These are phyloP conservation scores for Eurystomus glaucurus DNA, from an alignment of 2,797 vertebrate species.

Conservation along the genomic window DNA sequence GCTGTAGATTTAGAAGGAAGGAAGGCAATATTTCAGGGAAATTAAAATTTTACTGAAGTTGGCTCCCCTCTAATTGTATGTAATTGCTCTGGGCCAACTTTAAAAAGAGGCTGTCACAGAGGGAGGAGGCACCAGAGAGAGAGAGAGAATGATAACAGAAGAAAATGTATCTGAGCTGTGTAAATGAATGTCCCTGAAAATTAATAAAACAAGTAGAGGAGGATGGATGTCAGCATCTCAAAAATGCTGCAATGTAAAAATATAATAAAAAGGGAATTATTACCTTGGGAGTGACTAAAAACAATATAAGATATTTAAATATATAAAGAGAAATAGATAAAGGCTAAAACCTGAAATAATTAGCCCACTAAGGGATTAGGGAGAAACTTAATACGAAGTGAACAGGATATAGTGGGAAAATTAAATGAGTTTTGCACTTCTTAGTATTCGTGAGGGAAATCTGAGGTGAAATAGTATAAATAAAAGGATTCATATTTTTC, in stretches of 20 bases:
- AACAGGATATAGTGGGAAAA: slow-evolving; percentile 53
- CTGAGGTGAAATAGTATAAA: slow-evolving; percentile 18
- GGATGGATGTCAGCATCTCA: slow-evolving; percentile 20
- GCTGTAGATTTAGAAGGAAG: background rate
- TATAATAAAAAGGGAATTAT: slow-evolving; percentile 53
- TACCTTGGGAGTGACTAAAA: slow-evolving; percentile 65
- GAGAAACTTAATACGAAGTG: slow-evolving; percentile 41
- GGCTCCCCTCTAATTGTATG: slow-evolving; percentile 21
- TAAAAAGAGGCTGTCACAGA: background rate
- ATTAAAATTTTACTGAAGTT: slow-evolving; percentile 14
- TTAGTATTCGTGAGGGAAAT: slow-evolving; percentile 37
- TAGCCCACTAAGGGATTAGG: slow-evolving; percentile 64
- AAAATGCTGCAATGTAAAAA: slow-evolving; percentile 40
- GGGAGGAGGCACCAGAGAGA: background rate
- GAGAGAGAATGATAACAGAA: background rate
- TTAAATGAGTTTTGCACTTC: slow-evolving; percentile 58
- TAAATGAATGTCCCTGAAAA: slow-evolving; percentile 59
- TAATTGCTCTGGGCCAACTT: slow-evolving; percentile 34
- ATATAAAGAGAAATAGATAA: slow-evolving; percentile 58
- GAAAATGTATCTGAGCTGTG: background rate
- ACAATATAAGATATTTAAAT: slow-evolving; percentile 58
- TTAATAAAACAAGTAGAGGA: slow-evolving; percentile 13
- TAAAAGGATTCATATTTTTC: slow-evolving; percentile 15
- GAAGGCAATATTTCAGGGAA: background rate
- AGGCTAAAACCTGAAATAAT: slow-evolving; percentile 66